Conservation (phyloP, 2,797 vertebrate genomes). For the Stomatorhinus walkeri region DNA sequence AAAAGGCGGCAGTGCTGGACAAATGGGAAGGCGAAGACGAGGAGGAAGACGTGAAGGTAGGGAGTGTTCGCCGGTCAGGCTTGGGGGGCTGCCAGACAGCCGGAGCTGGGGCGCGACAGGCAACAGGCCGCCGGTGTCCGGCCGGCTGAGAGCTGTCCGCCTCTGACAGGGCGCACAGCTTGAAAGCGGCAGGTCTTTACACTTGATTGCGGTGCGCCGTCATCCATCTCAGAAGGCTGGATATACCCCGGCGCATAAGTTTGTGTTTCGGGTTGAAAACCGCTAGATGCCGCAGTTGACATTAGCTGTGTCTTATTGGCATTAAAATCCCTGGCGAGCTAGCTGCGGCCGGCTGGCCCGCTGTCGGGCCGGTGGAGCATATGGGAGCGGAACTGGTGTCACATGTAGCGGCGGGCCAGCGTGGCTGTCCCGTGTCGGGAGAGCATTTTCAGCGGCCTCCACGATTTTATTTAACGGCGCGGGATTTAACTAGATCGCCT, state of each 20-base stretch:
- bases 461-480: not conserved
- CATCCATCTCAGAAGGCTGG: not conserved
- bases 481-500: not conserved
- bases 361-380: not conserved
- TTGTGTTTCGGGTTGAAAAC: not conserved
- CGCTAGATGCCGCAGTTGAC: not conserved
- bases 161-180: not conserved
- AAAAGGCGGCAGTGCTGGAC: constrained; percentile 64
- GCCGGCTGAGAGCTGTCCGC: not conserved
- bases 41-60: constrained; percentile 84
- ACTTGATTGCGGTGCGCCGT: not conserved
- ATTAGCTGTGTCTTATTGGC: not conserved
- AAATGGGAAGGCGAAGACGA: constrained; percentile 82
- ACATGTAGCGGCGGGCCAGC: not conserved
- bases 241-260: not conserved
- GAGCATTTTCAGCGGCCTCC: not conserved
- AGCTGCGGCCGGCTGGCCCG: not conserved
- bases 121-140: not conserved
- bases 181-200: not conserved
- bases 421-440: not conserved
- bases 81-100: not conserved
- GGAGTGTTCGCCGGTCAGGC: constrained; percentile 24
- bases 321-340: not conserved
- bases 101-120: not conserved
- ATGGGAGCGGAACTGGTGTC: not conserved